These are phyloP conservation scores for Raja brachyura DNA, from an alignment of 2,113 vertebrate genomes.

Conservation along the genomic window DNA sequence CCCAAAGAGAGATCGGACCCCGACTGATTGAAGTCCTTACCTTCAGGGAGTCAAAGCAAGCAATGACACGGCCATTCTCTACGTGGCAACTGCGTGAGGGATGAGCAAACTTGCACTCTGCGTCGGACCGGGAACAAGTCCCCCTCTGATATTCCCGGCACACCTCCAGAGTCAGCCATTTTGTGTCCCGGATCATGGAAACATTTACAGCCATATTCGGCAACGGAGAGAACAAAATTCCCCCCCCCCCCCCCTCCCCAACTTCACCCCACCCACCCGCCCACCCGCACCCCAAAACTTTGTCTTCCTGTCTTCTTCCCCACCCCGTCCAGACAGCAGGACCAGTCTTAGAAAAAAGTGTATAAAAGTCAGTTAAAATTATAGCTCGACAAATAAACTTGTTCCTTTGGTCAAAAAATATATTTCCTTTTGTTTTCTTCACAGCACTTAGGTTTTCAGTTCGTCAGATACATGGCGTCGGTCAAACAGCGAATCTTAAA, in stretches of 20 bases:
- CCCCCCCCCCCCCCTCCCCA: conserved; percentile 40
- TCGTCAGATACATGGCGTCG: conserved; percentile 60
- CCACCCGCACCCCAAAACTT: not conserved
- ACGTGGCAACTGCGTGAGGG: conserved; percentile 92
- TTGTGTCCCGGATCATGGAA: conserved; percentile 88
- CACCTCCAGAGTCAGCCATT: conserved; percentile 98
- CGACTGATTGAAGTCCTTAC: conserved; percentile 59
- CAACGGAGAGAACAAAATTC: conserved; percentile 50
- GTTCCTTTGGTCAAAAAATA: conserved; percentile 61
- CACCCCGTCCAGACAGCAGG: conserved; percentile 46
- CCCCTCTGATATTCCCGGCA: conserved; percentile 97
- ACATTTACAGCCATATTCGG: conserved; percentile 79
- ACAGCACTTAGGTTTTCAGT: conserved; percentile 65
- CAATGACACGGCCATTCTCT: conserved; percentile 95
- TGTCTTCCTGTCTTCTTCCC: not conserved
- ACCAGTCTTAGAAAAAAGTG: conserved; percentile 49
- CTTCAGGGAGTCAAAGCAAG: conserved; percentile 98
- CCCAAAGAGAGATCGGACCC: not conserved
- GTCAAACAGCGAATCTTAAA: conserved; percentile 63
- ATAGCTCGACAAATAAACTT: conserved; percentile 59
- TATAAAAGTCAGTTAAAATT: conserved; percentile 60
- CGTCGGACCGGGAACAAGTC: conserved; percentile 86
- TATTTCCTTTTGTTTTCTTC: conserved; percentile 47
- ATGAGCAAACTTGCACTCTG: conserved; percentile 96
- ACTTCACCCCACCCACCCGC: too few relatives aligned